A percentile compares a stretch with the other conserved stretches of the same genome.
Evolutionary conservation across 2,113 vertebrate species (phyloP).

Genomic region (Platysternon megacephalum): DNA sequence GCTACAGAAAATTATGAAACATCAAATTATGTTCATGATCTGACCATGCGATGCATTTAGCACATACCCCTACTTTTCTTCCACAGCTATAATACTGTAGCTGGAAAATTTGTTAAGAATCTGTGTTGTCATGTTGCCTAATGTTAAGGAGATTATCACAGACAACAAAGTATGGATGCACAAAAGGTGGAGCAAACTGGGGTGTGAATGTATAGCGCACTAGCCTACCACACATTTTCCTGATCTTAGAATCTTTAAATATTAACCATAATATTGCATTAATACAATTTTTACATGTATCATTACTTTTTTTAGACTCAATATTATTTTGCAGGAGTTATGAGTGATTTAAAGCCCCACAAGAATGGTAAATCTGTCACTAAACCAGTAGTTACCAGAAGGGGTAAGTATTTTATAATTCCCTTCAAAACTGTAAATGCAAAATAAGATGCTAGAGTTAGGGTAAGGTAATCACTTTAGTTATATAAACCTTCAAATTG

Average conservation of each 20-base stretch:
- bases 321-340: background rate
- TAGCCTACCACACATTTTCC: background rate
- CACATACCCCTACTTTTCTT: background rate
- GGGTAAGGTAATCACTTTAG: background rate
- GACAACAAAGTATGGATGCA: background rate
- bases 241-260: background rate
- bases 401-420: background rate
- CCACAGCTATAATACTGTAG: background rate
- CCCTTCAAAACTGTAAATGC: background rate
- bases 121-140: background rate
- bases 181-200: background rate
- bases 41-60: background rate
- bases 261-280: background rate
- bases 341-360: background rate
- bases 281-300: background rate
- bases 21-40: background rate
- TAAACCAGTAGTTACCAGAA: background rate
- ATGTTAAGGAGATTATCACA: background rate
- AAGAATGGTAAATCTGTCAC: background rate
- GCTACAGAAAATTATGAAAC: background rate
- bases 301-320: background rate
- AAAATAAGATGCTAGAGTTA: background rate
- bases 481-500: background rate
- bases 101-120: background rate
- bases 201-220: background rate